phyloP scores from a whole-genome alignment of 2,113 vertebrate species.

The Mormoops blainvillei region DNA sequence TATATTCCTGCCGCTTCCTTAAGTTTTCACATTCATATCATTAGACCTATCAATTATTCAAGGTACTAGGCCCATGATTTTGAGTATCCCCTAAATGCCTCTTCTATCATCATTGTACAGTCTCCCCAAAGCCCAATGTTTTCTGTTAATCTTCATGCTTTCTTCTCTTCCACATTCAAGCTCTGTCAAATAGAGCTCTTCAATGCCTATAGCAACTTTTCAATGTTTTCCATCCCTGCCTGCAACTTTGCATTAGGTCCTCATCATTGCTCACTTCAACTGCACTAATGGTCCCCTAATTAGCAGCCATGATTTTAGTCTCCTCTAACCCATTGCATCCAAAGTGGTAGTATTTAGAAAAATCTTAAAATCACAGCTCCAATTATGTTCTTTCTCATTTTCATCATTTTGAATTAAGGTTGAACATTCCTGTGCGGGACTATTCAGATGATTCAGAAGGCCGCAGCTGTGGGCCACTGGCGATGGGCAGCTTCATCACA shows the following conservation, averaged over 20 bases:
- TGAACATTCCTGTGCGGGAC: too few relatives aligned
- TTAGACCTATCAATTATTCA: not conserved
- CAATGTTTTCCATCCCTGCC: not conserved
- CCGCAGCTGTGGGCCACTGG: too few relatives aligned
- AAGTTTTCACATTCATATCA: not conserved
- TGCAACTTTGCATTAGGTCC: not conserved
- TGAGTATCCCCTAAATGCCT: too few relatives aligned
- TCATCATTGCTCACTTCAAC: not conserved
- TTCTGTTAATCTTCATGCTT: not conserved
- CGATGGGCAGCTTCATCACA: too few relatives aligned
- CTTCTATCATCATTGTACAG: not conserved
- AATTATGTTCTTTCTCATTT: not conserved
- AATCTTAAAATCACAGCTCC: not conserved
- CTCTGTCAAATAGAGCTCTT: not conserved
- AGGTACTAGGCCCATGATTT: not conserved
- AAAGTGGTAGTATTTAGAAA: not conserved
- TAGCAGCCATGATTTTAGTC: not conserved
- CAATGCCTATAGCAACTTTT: not conserved
- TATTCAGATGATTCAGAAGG: too few relatives aligned
- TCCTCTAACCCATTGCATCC: not conserved
- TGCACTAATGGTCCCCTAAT: not conserved
- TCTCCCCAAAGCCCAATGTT: not conserved
- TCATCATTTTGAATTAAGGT: too few relatives aligned
- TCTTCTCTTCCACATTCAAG: not conserved
- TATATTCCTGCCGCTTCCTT: not conserved